These are phyloP conservation scores for Argyrosomus regius DNA, from an alignment of 2,797 vertebrate species.

Conservation along the genomic window DNA sequence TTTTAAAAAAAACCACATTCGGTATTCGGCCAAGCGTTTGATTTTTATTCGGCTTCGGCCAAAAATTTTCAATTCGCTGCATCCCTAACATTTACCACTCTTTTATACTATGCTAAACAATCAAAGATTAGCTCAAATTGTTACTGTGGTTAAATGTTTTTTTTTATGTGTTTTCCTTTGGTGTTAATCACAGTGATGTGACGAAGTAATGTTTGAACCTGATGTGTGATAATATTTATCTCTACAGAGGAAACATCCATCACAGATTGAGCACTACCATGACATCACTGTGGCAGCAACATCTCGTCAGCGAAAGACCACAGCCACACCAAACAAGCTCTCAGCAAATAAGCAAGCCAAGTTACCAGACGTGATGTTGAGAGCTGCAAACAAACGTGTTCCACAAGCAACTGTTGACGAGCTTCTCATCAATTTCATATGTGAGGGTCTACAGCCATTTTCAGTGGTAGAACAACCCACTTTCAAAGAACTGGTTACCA, in stretches of 20 bases:
- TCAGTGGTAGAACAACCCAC: background rate
- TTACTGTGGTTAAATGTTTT: background rate
- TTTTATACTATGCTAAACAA: background rate
- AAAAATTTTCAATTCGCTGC: no score
- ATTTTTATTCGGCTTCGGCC: no score
- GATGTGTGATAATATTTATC: background rate
- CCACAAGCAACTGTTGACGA: background rate
- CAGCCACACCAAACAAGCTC: background rate
- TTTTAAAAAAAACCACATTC: no score
- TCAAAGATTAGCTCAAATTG: background rate
- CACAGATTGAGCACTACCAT: no score
- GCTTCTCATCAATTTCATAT: conserved; percentile 4
- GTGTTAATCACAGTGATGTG: background rate
- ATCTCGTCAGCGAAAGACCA: background rate
- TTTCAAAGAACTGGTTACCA: conserved; percentile 10
- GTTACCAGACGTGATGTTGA: background rate
- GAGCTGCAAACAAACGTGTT: background rate
- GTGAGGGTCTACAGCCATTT: background rate
- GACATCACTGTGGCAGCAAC: no score
- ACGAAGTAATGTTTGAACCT: background rate
- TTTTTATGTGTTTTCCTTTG: background rate
- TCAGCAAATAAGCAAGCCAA: background rate
- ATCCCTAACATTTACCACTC: background rate
- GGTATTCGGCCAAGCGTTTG: no score
- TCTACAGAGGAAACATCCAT: background rate